phyloP scores from a whole-genome alignment of 2,797 vertebrate genomes.

The Argya squamiceps region DNA sequence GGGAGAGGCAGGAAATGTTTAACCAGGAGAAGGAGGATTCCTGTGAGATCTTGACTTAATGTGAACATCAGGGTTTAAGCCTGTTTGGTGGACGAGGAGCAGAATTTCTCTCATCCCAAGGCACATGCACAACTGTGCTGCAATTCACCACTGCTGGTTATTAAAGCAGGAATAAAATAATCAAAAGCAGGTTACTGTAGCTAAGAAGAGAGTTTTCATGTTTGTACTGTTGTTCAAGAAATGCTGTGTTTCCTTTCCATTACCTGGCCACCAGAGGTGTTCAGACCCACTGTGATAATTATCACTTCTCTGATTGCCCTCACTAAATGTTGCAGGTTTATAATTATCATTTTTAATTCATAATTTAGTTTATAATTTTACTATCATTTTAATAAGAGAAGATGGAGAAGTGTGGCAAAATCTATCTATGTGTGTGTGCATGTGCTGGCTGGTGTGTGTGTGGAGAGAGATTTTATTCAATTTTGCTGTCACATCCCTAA shows the following conservation, averaged over 20 bases:
- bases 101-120: neutral
- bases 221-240: neutral
- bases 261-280: neutral
- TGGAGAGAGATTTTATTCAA: neutral
- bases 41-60: neutral
- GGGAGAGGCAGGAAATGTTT: neutral
- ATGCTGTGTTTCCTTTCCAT: neutral
- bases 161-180: neutral
- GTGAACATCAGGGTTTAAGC: neutral
- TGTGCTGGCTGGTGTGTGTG: neutral
- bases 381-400: constrained; percentile 11
- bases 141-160: neutral
- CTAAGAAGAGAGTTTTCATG: neutral
- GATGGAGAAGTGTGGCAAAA: neutral
- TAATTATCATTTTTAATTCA: neutral
- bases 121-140: neutral
- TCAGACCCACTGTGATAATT: constrained; percentile 57
- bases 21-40: neutral
- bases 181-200: neutral
- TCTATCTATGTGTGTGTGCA: too few relatives aligned
- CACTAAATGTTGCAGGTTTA: neutral
- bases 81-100: neutral
- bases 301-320: constrained; percentile 46
- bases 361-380: neutral
- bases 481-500: constrained; percentile 16